Base-by-base conservation (phyloP, 2,888 invertebrate genomes). In the Campaea margaritaria region DNA sequence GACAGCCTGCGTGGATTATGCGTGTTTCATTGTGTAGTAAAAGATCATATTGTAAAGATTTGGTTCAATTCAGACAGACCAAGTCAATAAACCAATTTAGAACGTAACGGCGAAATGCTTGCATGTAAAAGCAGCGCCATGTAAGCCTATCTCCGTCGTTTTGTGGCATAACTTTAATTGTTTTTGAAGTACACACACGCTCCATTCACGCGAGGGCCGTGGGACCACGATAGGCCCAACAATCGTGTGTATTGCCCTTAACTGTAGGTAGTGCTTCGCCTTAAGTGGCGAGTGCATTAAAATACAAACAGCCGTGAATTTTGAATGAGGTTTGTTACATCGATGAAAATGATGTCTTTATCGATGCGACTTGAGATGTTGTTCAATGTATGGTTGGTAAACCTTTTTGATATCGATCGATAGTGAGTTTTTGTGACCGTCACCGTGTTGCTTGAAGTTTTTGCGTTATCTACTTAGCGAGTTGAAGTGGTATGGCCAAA, bases 101-200 rank as follows among this genome's bases (percentile, higher is more conserved):
- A 9, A 11, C 34, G 8, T 34, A 5, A 5, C 11, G 34, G 11
- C 8, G 5, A 34, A 34, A 11, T 5, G 34, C 34, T 34, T 34
- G 11, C 15, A 41, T 15, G 5, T 16, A 36, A 36, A 28, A 39
- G 27, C 11, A 10, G 2, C 64, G 15, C 27, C 81, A 83, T 86
- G 74, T 82, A 76, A 83, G 15, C 81, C 76, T 39, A 45, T 49
- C 52, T 12, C 61, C 53, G 58, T 67, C 47, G 52, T 55, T 77
- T 77, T 76, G 78, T 79, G 79, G 85, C 80, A 84, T 85, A 89
- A 87, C 86, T 88, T 87, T 87, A 85, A 90, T 89, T 90, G 89
- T 89, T 88, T 89, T 86, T 88, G 78, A 85, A 90, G 90, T 85
- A 81, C 76, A 74, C 75, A 69, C 81, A 77, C 81, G 79, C 75